Evolutionary conservation across 2,888 invertebrate species (phyloP), one percentile per base, ranked within the genome.

Genomic region (Limnephilus marmoratus): DNA sequence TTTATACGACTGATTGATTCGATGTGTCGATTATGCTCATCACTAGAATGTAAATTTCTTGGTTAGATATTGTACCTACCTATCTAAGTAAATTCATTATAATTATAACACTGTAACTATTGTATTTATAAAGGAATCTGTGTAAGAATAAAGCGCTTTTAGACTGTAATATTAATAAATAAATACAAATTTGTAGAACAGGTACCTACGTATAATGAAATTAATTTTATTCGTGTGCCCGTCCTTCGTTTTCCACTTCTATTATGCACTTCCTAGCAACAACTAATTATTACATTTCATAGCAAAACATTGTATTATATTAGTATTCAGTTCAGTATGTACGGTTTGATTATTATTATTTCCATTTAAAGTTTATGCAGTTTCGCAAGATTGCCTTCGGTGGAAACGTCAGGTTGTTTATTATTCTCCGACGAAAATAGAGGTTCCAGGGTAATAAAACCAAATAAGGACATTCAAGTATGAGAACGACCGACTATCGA

Each of bases 391-490:
- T 68, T n/a, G 68, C 68, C 68, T 68, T 68, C 68, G 9, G 68
- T 68, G 4, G 37, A 83, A 83, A 83, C 83, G 83, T 83, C 83
- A 83, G 37, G 83, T 37, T 68, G 68, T 68, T 68, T 68, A 68
- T 68, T 68, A 68, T 68, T 68, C 24, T 83, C 9, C 24, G 37
- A 49, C 86, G 49, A 37, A 86, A 86, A n/a, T 86, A 15, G 86
- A 86, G 45, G 45, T 29, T 45, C 45, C 86, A 68, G 24, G 68
- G 86, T 29, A 86, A 86, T 86, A 45, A 86, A n/a, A 45, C 86
- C 86, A n/a, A 86, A 86, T 86, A 45, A 49, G 86, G 86, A 86
- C 29, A 86, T 45, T 45, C 86, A 86, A 86, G 86, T 37, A 37
- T 83, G 24, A 83, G 83, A 83, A 83, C 41, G 37, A 24, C 83